Evolutionary conservation across 2,113 vertebrate species (phyloP), one percentile per base, ranked within the genome.

Genomic region (Cyanocitta stelleri): DNA sequence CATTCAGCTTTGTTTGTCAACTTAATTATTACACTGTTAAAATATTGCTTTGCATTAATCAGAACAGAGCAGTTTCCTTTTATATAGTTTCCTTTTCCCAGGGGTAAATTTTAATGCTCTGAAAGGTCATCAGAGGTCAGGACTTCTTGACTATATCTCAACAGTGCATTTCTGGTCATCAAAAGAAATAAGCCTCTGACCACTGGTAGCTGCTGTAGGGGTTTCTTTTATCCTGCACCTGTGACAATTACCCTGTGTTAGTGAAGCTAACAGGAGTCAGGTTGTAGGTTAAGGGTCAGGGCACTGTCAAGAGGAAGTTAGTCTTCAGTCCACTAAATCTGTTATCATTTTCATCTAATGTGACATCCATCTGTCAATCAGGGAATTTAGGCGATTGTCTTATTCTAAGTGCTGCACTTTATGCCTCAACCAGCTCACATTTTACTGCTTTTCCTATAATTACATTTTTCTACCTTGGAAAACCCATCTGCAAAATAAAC

Each of bases 311-410:
- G 98, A 99, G 99, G 99, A 99, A 99, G 98, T 99, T 98, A 98
- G 98, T 98, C 98, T 98, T 98, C 97, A 98, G 96, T 97, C 98
- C 96, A 96, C 98, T 98, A 98, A 99, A 98, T 98, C 98, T 98
- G 98, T 99, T 99, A 99, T 99, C 98, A 98, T 98, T 98, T 98
- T 98, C 98, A 98, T 98, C 98, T 99, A 98, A 99, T 98, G 98
- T 98, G 98, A 98, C 97, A 97, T 98, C 98, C 98, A 99, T 98
- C 98, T 98, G 98, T 99, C 99, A 99, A 98, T 99, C 98, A 99
- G 96, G 95, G 97, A 98, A 98, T 97, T 95, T 95, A 97, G 89
- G 93, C 44, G 89, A 95, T 97, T 98, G 97, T 97, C 97, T 97
- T 96, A 86, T 97, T 96, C 92, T 97, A 97, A 98, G 97, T 96